A percentile compares a stretch with the other conserved stretches of the same genome.
These are phyloP conservation scores for Phrynocephalus vlangalii DNA, from an alignment of 2,797 vertebrate species.

Conservation along the genomic window DNA sequence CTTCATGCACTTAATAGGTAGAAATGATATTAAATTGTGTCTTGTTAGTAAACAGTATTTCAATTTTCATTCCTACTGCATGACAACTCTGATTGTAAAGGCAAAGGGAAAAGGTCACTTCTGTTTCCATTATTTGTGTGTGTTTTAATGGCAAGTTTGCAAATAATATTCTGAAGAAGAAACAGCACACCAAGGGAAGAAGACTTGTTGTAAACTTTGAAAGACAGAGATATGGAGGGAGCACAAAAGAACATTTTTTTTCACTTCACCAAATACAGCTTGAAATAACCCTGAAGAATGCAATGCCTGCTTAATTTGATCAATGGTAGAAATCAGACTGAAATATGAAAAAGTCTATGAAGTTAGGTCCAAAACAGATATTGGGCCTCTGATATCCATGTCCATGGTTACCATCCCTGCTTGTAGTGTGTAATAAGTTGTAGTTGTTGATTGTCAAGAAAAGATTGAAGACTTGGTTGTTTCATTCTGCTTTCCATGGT, in stretches of 20 bases:
- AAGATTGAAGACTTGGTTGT: too few relatives aligned
- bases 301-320: too few relatives aligned
- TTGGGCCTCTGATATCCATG: too few relatives aligned
- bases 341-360: too few relatives aligned
- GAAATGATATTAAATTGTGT: conserved; percentile 1
- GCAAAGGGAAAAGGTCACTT: neutral
- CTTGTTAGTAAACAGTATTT: conserved; percentile 20
- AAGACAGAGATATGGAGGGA: neutral
- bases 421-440: too few relatives aligned
- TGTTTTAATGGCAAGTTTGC: neutral
- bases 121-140: neutral
- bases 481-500: too few relatives aligned
- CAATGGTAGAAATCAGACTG: too few relatives aligned
- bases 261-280: neutral
- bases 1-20: neutral
- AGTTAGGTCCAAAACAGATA: too few relatives aligned
- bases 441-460: too few relatives aligned
- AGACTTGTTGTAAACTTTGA: neutral
- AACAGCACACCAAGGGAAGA: neutral
- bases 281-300: neutral
- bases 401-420: too few relatives aligned
- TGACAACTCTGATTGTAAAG: neutral
- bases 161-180: neutral
- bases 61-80: neutral
- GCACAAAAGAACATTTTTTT: too few relatives aligned